phyloP scores from a whole-genome alignment of 1,140 invertebrate genomes.

The Belonocnema kinseyi region DNA sequence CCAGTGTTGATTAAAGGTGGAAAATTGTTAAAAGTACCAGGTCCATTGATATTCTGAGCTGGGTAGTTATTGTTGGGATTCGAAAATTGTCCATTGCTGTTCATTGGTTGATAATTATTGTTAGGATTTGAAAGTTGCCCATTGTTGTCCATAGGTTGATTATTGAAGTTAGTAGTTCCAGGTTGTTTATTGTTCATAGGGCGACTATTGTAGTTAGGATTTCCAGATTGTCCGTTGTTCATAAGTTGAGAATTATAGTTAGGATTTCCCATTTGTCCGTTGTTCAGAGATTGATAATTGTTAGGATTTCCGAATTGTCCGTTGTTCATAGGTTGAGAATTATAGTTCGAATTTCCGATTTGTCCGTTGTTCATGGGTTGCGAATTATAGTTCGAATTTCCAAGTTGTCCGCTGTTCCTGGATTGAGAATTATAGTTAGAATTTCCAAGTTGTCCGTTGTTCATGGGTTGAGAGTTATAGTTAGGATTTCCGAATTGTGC shows the following conservation, averaged over 20 bases:
- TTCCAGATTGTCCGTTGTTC: no score
- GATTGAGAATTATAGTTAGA: background rate
- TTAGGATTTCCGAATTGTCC: no score
- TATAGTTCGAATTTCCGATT: background rate
- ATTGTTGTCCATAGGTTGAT: background rate
- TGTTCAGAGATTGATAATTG: no score
- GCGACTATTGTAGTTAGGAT: no score
- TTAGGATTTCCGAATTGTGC: no score
- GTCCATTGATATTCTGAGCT: background rate
- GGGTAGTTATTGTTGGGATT: background rate
- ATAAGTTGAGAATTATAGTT: no score
- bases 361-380: background rate
- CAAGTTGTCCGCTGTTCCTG: background rate
- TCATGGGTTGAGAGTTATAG: background rate
- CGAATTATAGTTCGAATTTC: background rate
- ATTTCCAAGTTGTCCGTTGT: background rate
- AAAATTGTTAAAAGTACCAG: background rate
- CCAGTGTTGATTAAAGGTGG: no score
- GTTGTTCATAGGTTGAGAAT: background rate
- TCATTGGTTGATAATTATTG: background rate
- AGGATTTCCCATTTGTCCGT: no score
- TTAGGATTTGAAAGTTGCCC: background rate
- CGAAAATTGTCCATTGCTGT: background rate
- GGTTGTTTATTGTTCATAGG: no score
- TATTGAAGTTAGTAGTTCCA: no score